A percentile compares a stretch with the other conserved stretches of the same genome.
Evolutionary conservation across 2,797 vertebrate genomes (phyloP).

Genomic region (Rhinella marina): DNA sequence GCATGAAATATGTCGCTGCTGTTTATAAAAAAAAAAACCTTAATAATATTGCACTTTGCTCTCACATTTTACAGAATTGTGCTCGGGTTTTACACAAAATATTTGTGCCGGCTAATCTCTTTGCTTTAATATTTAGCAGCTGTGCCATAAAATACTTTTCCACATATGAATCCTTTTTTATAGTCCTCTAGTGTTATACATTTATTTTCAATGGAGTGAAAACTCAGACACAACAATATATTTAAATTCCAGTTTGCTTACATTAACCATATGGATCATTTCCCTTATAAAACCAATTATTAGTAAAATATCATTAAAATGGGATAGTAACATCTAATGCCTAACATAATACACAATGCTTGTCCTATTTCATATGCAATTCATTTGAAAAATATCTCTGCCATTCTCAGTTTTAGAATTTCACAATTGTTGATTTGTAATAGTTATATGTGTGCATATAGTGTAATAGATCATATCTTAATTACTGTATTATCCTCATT

Average conservation of each 20-base stretch:
- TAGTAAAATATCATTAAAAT: not conserved
- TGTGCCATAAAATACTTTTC: too few species aligned
- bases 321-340: not conserved
- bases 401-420: not conserved
- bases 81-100: not conserved
- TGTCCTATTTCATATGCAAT: not conserved
- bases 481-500: not conserved
- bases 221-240: not conserved
- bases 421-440: not conserved
- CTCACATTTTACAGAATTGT: not conserved
- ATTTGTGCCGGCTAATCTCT: too few species aligned
- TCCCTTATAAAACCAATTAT: not conserved
- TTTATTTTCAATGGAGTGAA: not conserved
- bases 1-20: not conserved
- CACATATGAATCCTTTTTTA: too few species aligned
- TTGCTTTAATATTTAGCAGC: too few species aligned
- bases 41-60: not conserved
- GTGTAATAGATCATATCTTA: not conserved
- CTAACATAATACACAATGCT: not conserved
- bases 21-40: not conserved
- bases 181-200: not conserved
- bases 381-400: not conserved
- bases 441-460: not conserved
- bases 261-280: not conserved
- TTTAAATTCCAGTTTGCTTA: not conserved